phyloP scores from a whole-genome alignment of 1,140 invertebrate genomes.

The Eriocheir sinensis region DNA sequence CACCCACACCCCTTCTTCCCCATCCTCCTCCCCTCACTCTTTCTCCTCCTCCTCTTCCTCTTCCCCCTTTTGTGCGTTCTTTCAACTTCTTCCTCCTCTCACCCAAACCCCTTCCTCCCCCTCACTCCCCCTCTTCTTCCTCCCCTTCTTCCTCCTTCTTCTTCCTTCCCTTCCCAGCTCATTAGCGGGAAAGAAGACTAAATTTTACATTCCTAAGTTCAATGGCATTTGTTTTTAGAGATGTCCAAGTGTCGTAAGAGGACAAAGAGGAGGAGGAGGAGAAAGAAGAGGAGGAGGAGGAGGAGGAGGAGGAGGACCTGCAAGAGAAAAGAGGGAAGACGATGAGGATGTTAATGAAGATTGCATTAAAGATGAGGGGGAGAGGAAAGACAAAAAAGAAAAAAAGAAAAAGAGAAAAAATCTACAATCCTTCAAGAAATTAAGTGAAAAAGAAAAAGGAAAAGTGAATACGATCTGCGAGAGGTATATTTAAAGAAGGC shows the following conservation, averaged over 20 bases:
- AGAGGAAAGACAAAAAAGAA: not conserved
- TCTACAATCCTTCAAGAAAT: not conserved
- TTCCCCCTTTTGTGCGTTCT: not conserved
- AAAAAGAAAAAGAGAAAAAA: no score
- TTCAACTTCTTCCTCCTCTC: not conserved
- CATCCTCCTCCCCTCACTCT: not conserved
- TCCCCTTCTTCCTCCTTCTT: not conserved
- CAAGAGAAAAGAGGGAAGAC: not conserved
- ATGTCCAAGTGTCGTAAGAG: not conserved
- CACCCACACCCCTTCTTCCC: no score
- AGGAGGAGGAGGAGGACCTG: not conserved
- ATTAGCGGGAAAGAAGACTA: not conserved
- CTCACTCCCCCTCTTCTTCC: not conserved
- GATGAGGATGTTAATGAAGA: not conserved
- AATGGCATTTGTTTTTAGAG: not conserved
- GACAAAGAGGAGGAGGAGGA: not conserved
- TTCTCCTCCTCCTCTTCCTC: not conserved
- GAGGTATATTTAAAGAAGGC: no score
- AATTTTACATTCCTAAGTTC: not conserved
- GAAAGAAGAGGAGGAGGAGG: not conserved
- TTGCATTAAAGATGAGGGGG: not conserved
- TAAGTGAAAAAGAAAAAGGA: not conserved
- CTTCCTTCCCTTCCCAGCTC: not conserved
- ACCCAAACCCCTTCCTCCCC: no score
- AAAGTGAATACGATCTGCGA: not conserved